These are phyloP conservation scores for Cotesia chilonis DNA, from an alignment of 1,140 invertebrate genomes.

Conservation along the genomic window DNA sequence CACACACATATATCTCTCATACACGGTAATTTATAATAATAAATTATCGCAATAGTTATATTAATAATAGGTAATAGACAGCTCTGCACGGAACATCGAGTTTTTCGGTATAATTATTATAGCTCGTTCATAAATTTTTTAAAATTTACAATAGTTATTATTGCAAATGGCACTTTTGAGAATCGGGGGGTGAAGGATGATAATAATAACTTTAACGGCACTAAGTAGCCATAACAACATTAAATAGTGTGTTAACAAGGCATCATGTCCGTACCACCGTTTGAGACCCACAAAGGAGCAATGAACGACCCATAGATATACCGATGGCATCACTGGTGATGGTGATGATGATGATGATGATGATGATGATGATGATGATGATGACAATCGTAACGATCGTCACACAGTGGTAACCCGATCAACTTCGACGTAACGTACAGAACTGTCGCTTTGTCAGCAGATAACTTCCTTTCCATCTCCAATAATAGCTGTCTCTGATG, in stretches of 20 bases:
- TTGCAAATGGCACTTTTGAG: no score
- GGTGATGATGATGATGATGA: background rate
- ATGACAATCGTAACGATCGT: conserved; percentile 58
- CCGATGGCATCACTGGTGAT: no score
- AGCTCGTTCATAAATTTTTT: background rate
- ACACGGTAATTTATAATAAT: no score
- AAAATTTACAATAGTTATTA: background rate
- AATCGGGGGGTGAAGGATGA: no score
- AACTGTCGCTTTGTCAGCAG: conserved; percentile 93
- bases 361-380: background rate
- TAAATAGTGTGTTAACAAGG: no score
- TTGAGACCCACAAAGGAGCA: background rate
- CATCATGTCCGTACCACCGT: no score
- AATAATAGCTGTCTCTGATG: conserved; percentile 80
- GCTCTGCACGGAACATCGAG: background rate
- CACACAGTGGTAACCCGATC: conserved; percentile 89
- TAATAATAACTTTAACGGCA: no score
- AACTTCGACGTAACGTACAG: conserved; percentile 88
- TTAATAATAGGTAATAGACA: background rate
- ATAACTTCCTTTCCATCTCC: conserved; percentile 83
- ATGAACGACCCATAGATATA: conserved; percentile 13
- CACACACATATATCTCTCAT: no score
- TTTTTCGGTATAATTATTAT: background rate
- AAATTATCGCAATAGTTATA: background rate
- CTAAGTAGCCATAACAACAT: background rate